Conservation (phyloP, 1,140 invertebrate genomes). For the Centruroides sculpturatus region DNA sequence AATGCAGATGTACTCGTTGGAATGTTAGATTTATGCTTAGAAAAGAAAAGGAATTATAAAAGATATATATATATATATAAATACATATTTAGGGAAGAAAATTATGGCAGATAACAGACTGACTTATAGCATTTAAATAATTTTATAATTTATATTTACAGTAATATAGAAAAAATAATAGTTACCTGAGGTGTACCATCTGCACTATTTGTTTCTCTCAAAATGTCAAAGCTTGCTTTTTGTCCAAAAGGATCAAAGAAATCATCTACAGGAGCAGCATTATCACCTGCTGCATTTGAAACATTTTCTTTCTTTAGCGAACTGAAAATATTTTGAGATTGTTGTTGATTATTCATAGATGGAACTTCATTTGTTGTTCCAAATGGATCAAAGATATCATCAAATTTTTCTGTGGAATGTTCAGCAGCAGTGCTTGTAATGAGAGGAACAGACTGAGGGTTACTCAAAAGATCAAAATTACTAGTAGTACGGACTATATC, state of each 20-base stretch:
- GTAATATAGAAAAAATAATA: not conserved
- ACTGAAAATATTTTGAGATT: no score
- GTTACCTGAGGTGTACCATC: conserved; percentile 12
- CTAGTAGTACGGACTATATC: conserved; percentile 4
- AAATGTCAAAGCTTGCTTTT: not conserved
- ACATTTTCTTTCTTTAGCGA: no score
- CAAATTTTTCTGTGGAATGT: not conserved
- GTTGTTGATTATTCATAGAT: no score
- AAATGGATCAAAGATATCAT: not conserved
- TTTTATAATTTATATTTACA: no score
- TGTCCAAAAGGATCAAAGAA: conserved; percentile 13
- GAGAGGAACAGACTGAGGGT: conserved; percentile 6
- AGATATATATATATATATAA: no score
- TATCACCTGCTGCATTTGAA: not conserved
- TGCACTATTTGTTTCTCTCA: conserved; percentile 10
- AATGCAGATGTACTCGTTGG: conserved; percentile 15
- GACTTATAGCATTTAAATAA: no score
- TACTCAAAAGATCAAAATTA: conserved; percentile 14
- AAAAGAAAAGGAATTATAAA: not conserved
- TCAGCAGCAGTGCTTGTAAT: not conserved
- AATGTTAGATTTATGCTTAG: conserved; percentile 12
- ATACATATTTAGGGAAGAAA: no score
- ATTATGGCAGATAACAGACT: no score
- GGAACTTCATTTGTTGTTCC: not conserved
- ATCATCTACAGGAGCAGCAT: not conserved